A percentile compares a stretch with the other conserved stretches of the same genome.
Conservation (phyloP, 2,113 vertebrate species). For the Copsychus sechellarum region DNA sequence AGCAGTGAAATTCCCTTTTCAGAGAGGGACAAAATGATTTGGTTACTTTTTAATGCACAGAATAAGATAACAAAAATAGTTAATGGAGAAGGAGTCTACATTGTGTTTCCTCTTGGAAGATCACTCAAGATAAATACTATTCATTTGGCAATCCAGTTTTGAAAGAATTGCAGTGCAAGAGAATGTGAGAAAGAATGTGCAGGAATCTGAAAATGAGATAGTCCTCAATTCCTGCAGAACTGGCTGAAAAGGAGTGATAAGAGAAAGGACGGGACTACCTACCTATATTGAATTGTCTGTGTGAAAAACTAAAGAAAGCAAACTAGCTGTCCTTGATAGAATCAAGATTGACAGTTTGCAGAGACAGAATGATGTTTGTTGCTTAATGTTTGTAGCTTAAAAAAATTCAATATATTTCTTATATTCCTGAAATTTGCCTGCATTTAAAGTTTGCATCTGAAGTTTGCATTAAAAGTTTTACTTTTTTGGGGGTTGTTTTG, state of each 20-base stretch:
- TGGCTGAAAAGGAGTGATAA: constrained; percentile 53
- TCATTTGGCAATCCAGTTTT: neutral
- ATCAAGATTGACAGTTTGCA: constrained; percentile 29
- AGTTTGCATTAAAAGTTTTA: neutral
- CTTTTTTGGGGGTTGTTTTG: neutral
- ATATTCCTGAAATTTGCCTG: neutral
- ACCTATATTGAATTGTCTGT: neutral
- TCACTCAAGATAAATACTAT: constrained; percentile 33
- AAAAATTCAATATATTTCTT: neutral
- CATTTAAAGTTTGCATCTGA: neutral
- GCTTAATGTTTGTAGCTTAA: constrained; percentile 2
- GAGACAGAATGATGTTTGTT: constrained; percentile 2
- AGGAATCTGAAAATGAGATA: constrained; percentile 39
- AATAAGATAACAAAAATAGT: neutral
- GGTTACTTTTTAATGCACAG: neutral
- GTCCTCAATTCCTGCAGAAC: neutral
- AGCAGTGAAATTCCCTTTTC: constrained; percentile 36
- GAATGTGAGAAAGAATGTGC: neutral
- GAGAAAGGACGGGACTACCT: constrained; percentile 22
- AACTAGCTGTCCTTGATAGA: constrained; percentile 18
- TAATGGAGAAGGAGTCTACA: neutral
- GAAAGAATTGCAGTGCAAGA: neutral
- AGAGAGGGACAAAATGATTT: neutral
- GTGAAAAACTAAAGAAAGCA: neutral
- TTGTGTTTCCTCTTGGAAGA: constrained; percentile 39